Conservation (phyloP, 2,888 invertebrate species). For the Eupithecia abbreviata region DNA sequence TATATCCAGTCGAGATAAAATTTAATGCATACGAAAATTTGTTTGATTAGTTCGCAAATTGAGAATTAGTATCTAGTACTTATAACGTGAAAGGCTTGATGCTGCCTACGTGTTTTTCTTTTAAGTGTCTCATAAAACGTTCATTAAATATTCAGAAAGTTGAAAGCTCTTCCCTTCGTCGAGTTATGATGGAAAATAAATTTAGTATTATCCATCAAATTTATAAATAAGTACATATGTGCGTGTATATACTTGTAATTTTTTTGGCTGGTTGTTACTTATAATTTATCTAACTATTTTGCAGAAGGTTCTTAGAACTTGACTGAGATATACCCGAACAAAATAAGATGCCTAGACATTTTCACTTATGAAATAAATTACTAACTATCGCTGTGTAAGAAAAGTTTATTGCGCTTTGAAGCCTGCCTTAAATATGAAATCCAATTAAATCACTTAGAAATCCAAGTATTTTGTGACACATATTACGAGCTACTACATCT, state of each 20-base stretch:
- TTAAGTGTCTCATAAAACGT: conserved; percentile 27
- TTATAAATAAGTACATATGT: not conserved
- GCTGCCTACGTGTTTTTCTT: conserved; percentile 17
- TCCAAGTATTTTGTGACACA: not conserved
- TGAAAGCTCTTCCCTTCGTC: conserved; percentile 18
- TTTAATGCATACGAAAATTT: not conserved
- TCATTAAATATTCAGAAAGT: conserved; percentile 33
- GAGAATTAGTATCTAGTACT: not conserved
- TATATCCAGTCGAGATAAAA: not conserved
- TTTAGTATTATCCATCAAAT: conserved; percentile 6
- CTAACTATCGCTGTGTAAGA: not conserved
- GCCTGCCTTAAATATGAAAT: not conserved
- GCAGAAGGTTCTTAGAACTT: not conserved
- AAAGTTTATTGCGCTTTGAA: not conserved
- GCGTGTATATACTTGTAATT: not conserved
- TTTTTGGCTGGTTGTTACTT: not conserved
- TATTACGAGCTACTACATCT: not conserved
- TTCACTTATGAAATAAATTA: not conserved
- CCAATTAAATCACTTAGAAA: not conserved
- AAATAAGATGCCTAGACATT: not conserved
- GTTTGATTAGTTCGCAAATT: not conserved
- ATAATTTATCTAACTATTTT: not conserved
- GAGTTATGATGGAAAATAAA: conserved; percentile 25
- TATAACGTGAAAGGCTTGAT: conserved; percentile 19
- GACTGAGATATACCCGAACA: not conserved